phyloP scores from a whole-genome alignment of 2,888 invertebrate species.

The Eilema caniola region DNA sequence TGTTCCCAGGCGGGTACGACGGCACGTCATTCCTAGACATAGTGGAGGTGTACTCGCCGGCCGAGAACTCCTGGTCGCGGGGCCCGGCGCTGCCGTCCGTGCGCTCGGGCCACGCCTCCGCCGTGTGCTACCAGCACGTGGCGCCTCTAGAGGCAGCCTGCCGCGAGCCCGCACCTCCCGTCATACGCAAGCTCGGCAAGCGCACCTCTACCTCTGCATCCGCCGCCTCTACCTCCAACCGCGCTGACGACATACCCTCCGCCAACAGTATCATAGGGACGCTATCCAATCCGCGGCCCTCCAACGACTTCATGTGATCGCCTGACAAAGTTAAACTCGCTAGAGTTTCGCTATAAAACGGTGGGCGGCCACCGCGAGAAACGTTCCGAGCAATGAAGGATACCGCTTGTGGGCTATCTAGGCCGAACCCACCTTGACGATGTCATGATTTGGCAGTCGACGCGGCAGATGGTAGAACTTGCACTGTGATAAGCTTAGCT shows the following conservation, averaged over 20 bases:
- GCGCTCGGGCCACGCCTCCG: slow-evolving; percentile 96
- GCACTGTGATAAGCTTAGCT: slow-evolving; percentile 2
- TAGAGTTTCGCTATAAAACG: not conserved
- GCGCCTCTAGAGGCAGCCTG: slow-evolving; percentile 70
- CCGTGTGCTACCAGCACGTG: slow-evolving; percentile 93
- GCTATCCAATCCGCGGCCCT: slow-evolving; percentile 63
- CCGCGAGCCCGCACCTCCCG: slow-evolving; percentile 49
- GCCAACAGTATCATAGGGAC: slow-evolving; percentile 78
- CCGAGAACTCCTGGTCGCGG: slow-evolving; percentile 91
- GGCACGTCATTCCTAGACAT: slow-evolving; percentile 94
- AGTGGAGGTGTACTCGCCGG: slow-evolving; percentile 96
- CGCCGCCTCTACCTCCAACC: slow-evolving; percentile 25
- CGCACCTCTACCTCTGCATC: slow-evolving; percentile 41
- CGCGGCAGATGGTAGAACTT: not conserved
- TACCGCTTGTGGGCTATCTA: not conserved
- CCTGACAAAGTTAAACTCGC: not conserved
- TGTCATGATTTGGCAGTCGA: not conserved
- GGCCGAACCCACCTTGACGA: not conserved
- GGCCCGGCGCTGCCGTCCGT: slow-evolving; percentile 93
- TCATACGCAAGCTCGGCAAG: slow-evolving; percentile 57
- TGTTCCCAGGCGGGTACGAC: slow-evolving; percentile 93
- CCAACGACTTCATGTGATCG: slow-evolving; percentile 49
- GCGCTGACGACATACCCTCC: slow-evolving; percentile 71
- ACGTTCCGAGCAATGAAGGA: not conserved
- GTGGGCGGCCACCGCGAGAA: not conserved